These are phyloP conservation scores for Neuroterus valhalla DNA, from an alignment of 1,140 invertebrate genomes.

Conservation along the genomic window DNA sequence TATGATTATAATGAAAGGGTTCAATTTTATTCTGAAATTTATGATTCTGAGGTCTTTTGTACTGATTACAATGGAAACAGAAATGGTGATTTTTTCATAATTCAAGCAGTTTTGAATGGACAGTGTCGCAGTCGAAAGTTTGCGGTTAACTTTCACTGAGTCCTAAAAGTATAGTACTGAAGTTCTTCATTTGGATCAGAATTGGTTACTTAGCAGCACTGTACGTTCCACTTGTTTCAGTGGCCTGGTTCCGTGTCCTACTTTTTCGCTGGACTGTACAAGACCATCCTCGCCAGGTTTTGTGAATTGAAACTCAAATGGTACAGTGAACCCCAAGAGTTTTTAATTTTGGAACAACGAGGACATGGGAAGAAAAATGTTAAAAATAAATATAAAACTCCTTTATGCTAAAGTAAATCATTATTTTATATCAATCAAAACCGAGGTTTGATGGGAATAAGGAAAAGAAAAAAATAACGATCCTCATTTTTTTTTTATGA, in stretches of 20 bases:
- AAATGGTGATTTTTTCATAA: constrained; percentile 40
- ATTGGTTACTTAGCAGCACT: constrained; percentile 66
- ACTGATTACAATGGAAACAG: constrained; percentile 32
- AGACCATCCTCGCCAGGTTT: constrained; percentile 54
- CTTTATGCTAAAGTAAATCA: too few species aligned
- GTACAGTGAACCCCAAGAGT: constrained; percentile 45
- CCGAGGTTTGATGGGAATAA: too few species aligned
- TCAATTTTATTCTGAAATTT: background rate
- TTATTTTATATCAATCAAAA: too few species aligned
- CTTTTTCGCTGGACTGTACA: constrained; percentile 62
- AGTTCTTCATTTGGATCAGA: constrained; percentile 51
- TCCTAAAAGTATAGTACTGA: constrained; percentile 59
- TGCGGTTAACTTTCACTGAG: constrained; percentile 72
- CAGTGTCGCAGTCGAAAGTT: constrained; percentile 69
- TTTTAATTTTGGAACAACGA: background rate
- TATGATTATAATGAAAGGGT: too few species aligned
- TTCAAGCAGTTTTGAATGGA: constrained; percentile 47
- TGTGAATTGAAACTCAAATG: constrained; percentile 41
- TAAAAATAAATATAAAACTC: background rate
- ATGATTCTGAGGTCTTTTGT: constrained; percentile 27
- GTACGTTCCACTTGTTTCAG: constrained; percentile 74
- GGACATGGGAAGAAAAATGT: background rate
- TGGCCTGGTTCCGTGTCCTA: constrained; percentile 74
- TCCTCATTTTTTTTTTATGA: too few species aligned
- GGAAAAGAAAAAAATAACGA: too few species aligned